Conservation (phyloP, 2,113 vertebrate species). For the Okapia johnstoni region DNA sequence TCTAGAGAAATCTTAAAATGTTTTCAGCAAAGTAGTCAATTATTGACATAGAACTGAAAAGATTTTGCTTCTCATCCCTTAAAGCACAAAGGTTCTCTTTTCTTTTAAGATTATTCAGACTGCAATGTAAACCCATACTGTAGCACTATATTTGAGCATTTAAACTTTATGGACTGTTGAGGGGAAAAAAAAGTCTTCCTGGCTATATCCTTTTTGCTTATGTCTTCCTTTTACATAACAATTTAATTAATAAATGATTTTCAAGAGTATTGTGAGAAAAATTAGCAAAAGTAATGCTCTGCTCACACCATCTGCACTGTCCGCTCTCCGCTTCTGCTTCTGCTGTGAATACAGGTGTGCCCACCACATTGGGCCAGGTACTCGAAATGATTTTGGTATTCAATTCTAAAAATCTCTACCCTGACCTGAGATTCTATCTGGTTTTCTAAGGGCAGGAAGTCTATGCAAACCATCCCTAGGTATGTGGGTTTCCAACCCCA, state of each 20-base stretch:
- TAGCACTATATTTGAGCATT: not conserved
- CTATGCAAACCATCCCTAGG: not conserved
- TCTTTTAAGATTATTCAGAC: not conserved
- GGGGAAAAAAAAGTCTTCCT: not conserved
- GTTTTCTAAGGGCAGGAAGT: not conserved
- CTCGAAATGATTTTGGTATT: not conserved
- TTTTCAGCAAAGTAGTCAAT: conserved; percentile 38
- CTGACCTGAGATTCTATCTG: not conserved
- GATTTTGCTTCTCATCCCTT: not conserved
- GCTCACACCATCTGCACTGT: too few species aligned
- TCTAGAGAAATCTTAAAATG: conserved; percentile 36
- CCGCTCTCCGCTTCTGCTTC: not conserved
- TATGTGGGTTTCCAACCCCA: not conserved
- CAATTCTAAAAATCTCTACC: not conserved
- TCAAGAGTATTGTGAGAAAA: conserved; percentile 7
- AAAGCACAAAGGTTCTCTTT: not conserved
- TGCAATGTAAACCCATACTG: not conserved
- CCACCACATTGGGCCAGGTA: not conserved
- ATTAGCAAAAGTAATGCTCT: not conserved
- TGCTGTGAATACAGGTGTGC: not conserved
- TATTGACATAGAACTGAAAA: conserved; percentile 10
- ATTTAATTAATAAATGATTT: not conserved
- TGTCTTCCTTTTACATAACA: not conserved
- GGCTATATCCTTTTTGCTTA: not conserved
- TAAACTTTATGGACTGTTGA: not conserved